These are phyloP conservation scores for Corvus cornix DNA, from an alignment of 2,113 vertebrate genomes.

Conservation along the genomic window DNA sequence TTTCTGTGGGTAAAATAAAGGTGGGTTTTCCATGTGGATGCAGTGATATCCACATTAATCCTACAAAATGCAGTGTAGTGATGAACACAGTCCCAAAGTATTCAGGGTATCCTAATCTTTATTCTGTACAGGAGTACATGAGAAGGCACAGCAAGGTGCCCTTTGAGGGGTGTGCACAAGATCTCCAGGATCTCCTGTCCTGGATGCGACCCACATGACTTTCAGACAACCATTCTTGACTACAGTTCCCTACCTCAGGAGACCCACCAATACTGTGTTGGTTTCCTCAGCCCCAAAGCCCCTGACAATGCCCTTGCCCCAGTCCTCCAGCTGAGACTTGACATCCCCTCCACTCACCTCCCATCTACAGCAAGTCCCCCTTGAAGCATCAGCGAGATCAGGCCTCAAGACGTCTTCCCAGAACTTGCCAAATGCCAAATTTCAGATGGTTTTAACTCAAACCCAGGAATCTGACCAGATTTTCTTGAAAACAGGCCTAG, in stretches of 20 bases:
- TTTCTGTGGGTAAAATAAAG: background rate
- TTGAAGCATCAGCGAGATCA: background rate
- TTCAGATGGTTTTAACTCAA: background rate
- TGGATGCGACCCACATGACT: background rate
- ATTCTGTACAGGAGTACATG: background rate
- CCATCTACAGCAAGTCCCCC: background rate
- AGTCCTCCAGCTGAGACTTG: background rate
- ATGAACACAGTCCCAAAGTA: background rate
- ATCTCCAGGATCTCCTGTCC: background rate
- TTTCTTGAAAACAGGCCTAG: slow-evolving; percentile 7
- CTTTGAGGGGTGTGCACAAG: background rate
- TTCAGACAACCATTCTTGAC: background rate
- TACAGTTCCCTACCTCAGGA: background rate
- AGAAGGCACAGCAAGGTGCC: background rate
- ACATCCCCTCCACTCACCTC: rapidly evolving
- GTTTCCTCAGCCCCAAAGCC: background rate
- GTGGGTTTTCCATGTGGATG: background rate
- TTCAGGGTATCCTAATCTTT: background rate
- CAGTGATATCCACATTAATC: background rate
- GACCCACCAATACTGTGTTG: background rate
- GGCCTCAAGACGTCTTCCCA: background rate
- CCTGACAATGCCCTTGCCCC: background rate
- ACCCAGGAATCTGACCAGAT: slow-evolving; percentile 29
- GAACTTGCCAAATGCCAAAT: slow-evolving; percentile 12
- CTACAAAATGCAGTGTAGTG: background rate